Evolutionary conservation across 2,113 vertebrate genomes (phyloP).

Genomic region (Brachionichthys hirsutus): DNA sequence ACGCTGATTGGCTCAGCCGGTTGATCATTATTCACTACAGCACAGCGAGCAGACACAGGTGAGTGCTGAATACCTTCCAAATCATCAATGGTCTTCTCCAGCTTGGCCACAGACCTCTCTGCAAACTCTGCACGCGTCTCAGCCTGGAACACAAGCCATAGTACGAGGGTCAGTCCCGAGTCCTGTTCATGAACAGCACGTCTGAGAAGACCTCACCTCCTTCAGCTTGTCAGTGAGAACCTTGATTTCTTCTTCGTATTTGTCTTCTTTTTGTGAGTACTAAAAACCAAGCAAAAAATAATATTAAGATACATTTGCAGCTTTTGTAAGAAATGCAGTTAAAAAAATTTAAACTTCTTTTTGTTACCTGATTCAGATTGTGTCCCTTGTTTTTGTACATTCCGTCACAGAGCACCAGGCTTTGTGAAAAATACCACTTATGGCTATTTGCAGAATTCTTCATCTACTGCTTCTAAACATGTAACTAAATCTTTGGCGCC

Average conservation of each 20-base stretch:
- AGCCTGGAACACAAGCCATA: slow-evolving; percentile 76
- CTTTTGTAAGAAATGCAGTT: neutral
- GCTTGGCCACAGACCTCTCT: slow-evolving; percentile 93
- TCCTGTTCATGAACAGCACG: neutral
- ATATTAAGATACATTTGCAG: neutral
- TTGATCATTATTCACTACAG: neutral
- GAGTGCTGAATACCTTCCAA: slow-evolving; percentile 86
- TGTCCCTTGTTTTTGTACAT: no score
- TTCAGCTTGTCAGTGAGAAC: slow-evolving; percentile 96
- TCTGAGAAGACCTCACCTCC: slow-evolving; percentile 81
- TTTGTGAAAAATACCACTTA: no score
- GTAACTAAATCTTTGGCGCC: no score
- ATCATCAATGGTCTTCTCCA: slow-evolving; percentile 98
- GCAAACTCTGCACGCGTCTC: slow-evolving; percentile 97
- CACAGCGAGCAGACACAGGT: neutral
- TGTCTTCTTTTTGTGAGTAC: slow-evolving; percentile 97
- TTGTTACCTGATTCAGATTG: no score
- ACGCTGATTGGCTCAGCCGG: neutral
- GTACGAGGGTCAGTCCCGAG: neutral
- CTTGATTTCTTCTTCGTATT: slow-evolving; percentile 95
- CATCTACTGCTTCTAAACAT: no score
- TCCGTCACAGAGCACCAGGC: no score
- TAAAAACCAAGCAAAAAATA: slow-evolving; percentile 58
- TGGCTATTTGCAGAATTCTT: no score
- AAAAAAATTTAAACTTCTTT: no score